Evolutionary conservation across 1,140 invertebrate species (phyloP).

Genomic region (Drosophila repleta): DNA sequence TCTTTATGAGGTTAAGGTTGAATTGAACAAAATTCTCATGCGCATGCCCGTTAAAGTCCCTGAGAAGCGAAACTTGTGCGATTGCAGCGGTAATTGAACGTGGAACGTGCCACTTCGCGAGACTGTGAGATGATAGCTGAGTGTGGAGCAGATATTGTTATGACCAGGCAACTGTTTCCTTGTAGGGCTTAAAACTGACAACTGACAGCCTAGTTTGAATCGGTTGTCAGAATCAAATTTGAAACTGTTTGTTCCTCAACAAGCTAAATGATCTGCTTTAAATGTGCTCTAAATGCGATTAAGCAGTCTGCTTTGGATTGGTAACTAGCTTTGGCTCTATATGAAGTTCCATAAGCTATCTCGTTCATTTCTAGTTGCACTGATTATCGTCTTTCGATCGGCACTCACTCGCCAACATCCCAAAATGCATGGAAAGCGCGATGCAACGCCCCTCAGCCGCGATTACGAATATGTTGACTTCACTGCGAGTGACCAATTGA

Average conservation of each 20-base stretch:
- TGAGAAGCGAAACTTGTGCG: conserved; percentile 12
- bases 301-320: conserved; percentile 50
- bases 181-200: neutral
- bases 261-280: conserved; percentile 35
- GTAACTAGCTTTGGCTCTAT: conserved; percentile 30
- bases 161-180: neutral
- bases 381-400: conserved; percentile 38
- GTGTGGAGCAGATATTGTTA: neutral
- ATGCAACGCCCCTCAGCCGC: neutral
- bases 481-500: neutral
- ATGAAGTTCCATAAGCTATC: neutral
- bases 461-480: neutral
- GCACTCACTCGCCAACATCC: conserved; percentile 26
- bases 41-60: conserved; percentile 17
- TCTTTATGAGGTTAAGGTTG: neutral
- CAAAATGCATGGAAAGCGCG: conserved; percentile 15
- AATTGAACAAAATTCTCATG: conserved; percentile 12
- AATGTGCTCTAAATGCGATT: conserved; percentile 72
- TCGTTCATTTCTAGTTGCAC: conserved; percentile 21
- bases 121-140: neutral
- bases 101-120: neutral
- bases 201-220: conserved; percentile 25
- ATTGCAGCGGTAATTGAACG: neutral
- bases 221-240: conserved; percentile 11
- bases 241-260: neutral